Base-by-base conservation (phyloP, 2,113 vertebrate species). In the Carassius auratus region DNA sequence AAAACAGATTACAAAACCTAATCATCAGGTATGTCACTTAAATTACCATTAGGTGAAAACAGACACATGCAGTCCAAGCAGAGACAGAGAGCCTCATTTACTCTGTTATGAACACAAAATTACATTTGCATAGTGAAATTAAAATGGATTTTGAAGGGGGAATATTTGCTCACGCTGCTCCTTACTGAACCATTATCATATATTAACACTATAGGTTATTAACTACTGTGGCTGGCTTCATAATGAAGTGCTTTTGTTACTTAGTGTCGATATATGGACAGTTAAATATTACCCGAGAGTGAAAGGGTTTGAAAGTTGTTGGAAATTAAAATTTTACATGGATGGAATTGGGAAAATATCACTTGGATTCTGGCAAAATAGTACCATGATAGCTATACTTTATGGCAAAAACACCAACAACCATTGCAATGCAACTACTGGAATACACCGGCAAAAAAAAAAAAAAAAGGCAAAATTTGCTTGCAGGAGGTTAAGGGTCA, bases 51-150 rank as follows among this genome's bases (percentile, higher is more conserved):
- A 80, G 21, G 45, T 3, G 19, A 64, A 80, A 62, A 15, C 21
- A 19, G 62, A 80, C 48, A 55, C 84, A 64, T 62, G 73, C 55
- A 77, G 74, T 64, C 80, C 14, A 78, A 2, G 3, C 45, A 55
- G 50, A 84, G 61, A 79, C 17, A 14, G 3, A 82, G 14, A 21
- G n/a, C 76, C 19, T 10, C 30, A 21, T 33, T 59, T 38, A 48
- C 61, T 84, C 69, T 7, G 48, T 79, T 12, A 71, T 66, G 80
- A 82, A 78, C 69, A 83, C 64, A 68, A 73, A 66, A 79, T 87
- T 68, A 3, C 55, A 86, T 89, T 87, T 87, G 81, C 86, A 85
- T 87, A 74, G 80, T 15, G 61, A 85, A 86, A 84, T 88, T 86
- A 84, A 85, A 80, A 89, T 84, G 86, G 81, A 87, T 87, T 81